Percentiles rank a stretch among this genome's conserved stretches.
Evolutionary conservation across 2,888 invertebrate species (phyloP).

Genomic region (Metopia argyrocephala): DNA sequence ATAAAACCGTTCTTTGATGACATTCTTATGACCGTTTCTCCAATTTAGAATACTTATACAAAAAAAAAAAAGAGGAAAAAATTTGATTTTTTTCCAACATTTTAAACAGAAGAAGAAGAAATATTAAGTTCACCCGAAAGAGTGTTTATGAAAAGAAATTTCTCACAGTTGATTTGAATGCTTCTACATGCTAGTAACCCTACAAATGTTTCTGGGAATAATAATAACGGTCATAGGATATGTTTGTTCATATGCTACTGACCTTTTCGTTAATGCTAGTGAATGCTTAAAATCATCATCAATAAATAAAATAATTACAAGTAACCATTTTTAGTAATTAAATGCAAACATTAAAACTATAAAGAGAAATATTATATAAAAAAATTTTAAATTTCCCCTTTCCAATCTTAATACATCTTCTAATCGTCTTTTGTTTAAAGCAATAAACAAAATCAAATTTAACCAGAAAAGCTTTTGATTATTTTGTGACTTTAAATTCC

Average conservation of each 20-base stretch:
- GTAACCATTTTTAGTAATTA: background rate
- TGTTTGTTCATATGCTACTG: background rate
- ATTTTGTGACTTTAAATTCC: too few species aligned
- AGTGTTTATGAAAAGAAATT: background rate
- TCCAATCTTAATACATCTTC: too few species aligned
- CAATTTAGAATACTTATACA: background rate
- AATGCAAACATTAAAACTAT: background rate
- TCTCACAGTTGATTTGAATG: slow-evolving; percentile 25
- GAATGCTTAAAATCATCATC: slow-evolving; percentile 5
- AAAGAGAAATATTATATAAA: background rate
- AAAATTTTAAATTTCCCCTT: too few species aligned
- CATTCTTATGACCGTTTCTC: slow-evolving; percentile 33
- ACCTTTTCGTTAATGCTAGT: background rate
- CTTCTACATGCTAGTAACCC: background rate
- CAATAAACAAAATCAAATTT: too few species aligned
- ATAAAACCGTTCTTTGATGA: slow-evolving; percentile 48
- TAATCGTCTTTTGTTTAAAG: too few species aligned
- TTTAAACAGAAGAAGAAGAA: too few species aligned
- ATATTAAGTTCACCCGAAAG: too few species aligned
- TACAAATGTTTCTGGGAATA: background rate
- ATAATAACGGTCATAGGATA: slow-evolving; percentile 30
- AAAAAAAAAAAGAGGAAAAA: background rate
- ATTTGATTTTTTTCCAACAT: background rate
- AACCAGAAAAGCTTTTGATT: too few species aligned
- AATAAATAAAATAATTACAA: background rate